These are phyloP conservation scores for Xestia xanthographa DNA, from an alignment of 2,888 invertebrate species.

Conservation along the genomic window DNA sequence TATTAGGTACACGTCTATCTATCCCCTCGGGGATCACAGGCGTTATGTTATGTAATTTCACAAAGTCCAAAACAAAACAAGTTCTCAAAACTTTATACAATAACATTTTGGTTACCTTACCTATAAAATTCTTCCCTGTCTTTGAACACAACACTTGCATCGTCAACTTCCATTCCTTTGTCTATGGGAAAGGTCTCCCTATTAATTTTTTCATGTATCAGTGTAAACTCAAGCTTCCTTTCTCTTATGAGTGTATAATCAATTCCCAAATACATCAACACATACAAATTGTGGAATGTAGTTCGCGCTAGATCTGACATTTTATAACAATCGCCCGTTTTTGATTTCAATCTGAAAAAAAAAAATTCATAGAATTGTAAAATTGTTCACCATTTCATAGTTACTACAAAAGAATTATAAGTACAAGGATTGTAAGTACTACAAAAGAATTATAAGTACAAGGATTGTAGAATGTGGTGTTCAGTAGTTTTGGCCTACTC, in stretches of 20 bases:
- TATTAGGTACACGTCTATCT: too few relatives aligned
- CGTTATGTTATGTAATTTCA: too few relatives aligned
- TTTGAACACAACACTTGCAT: constrained; percentile 83
- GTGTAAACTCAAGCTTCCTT: constrained; percentile 80
- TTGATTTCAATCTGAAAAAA: constrained; percentile 78
- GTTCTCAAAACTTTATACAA: background rate
- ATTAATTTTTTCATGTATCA: constrained; percentile 80
- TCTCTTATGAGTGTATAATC: constrained; percentile 81
- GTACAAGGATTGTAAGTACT: too few relatives aligned
- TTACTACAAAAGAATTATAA: too few relatives aligned
- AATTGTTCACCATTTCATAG: too few relatives aligned
- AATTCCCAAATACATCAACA: constrained; percentile 86
- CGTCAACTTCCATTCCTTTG: constrained; percentile 77
- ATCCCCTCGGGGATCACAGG: too few relatives aligned
- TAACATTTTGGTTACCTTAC: constrained; percentile 65
- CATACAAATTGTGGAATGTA: constrained; percentile 80
- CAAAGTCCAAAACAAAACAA: too few relatives aligned
- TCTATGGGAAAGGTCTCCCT: constrained; percentile 83
- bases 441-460: too few relatives aligned
- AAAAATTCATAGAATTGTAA: too few relatives aligned
- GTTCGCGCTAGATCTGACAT: constrained; percentile 76
- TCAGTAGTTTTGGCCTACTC: too few relatives aligned
- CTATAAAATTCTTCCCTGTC: constrained; percentile 81
- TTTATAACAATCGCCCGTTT: constrained; percentile 81
- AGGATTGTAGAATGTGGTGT: too few relatives aligned